Evolutionary conservation across 2,888 invertebrate genomes (phyloP).

Genomic region (Cataglyphis rosenhaueri): DNA sequence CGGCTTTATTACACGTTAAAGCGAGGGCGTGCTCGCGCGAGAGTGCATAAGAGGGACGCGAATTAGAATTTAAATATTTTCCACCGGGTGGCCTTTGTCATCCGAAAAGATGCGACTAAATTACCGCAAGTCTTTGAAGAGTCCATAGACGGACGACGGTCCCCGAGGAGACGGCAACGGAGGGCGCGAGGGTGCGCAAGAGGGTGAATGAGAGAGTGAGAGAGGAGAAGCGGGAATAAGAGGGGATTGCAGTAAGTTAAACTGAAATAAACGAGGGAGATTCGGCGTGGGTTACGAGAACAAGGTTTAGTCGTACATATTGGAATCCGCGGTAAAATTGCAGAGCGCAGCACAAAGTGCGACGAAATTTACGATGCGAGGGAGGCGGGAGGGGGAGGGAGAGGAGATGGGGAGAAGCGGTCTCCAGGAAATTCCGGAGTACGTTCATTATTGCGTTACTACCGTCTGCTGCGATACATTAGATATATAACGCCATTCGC

Average conservation of each 20-base stretch:
- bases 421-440: conserved; percentile 60
- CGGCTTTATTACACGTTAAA: conserved; percentile 23
- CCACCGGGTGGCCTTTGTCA: conserved; percentile 55
- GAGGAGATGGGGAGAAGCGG: conserved; percentile 14
- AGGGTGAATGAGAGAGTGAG: background rate
- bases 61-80: conserved; percentile 70
- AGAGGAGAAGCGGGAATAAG: conserved; percentile 37
- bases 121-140: conserved; percentile 70
- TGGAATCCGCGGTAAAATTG: conserved; percentile 58
- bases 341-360: conserved; percentile 55
- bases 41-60: conserved; percentile 52
- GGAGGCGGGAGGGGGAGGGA: background rate
- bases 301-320: conserved; percentile 62
- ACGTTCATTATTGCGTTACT: conserved; percentile 66
- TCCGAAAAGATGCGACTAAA: conserved; percentile 65
- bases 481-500: conserved; percentile 44
- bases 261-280: conserved; percentile 73
- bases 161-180: conserved; percentile 9
- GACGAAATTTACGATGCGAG: conserved; percentile 53
- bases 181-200: background rate
- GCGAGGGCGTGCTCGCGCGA: conserved; percentile 32
- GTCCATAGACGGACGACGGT: conserved; percentile 37
- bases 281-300: conserved; percentile 62
- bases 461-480: conserved; percentile 53
- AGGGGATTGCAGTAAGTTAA: conserved; percentile 62